These are phyloP conservation scores for Oophaga pumilio DNA, from an alignment of 2,113 vertebrate genomes.

Conservation along the genomic window DNA sequence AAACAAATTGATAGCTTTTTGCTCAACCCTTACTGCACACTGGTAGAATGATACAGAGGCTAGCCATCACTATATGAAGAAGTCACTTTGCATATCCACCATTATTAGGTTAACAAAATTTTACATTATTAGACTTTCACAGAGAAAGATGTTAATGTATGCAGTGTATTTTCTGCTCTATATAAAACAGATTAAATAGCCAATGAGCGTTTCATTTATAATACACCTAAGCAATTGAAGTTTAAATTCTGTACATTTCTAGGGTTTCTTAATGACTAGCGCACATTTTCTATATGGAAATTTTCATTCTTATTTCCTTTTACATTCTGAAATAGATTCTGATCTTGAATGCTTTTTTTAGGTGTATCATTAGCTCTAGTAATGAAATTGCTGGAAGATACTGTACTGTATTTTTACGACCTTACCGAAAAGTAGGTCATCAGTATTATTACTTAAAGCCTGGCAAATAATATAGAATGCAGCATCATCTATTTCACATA, in stretches of 20 bases:
- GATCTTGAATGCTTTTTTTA: conserved; percentile 1
- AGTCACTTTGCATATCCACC: conserved; percentile 51
- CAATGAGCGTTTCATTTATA: conserved; percentile 36
- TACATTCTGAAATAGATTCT: conserved; percentile 6
- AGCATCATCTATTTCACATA: not conserved
- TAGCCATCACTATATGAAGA: conserved; percentile 47
- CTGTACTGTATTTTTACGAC: not conserved
- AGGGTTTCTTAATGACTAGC: conserved; percentile 26
- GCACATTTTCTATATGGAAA: conserved; percentile 15
- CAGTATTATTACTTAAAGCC: not conserved
- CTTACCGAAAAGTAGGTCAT: not conserved
- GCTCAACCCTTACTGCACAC: conserved; percentile 44
- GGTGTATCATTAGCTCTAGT: not conserved
- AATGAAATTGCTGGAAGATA: conserved; percentile 29
- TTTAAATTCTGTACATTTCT: conserved; percentile 22
- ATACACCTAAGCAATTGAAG: conserved; percentile 25
- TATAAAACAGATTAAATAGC: conserved; percentile 41
- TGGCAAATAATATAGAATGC: not conserved
- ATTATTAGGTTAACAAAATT: conserved; percentile 43
- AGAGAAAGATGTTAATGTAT: not conserved
- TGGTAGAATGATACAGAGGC: conserved; percentile 42
- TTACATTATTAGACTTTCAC: conserved; percentile 41
- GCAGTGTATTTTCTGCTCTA: conserved; percentile 43
- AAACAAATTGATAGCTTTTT: not conserved
- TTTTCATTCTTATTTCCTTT: conserved; percentile 21